A percentile compares a stretch with the other conserved stretches of the same genome.
Conservation (phyloP, 2,797 vertebrate species). For the Oophaga sylvatica region DNA sequence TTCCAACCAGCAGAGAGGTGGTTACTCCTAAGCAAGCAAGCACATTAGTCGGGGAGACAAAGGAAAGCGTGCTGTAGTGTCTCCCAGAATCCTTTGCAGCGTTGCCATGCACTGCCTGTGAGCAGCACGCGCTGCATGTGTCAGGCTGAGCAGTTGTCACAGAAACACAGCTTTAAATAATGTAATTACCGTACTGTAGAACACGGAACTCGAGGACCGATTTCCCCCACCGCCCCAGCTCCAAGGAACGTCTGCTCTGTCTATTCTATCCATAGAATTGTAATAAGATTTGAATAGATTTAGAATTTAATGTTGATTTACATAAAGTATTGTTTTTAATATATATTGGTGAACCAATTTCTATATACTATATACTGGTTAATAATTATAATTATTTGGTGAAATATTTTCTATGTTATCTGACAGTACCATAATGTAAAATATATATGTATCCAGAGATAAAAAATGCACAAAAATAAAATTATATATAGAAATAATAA, state of each 20-base stretch:
- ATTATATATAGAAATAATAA: no score
- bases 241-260: slow-evolving; percentile 17
- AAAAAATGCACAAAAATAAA: no score
- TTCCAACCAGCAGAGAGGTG: background rate
- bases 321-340: no score
- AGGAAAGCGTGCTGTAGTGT: slow-evolving; percentile 14
- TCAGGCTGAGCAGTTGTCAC: slow-evolving; percentile 61
- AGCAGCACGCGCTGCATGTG: slow-evolving; percentile 47
- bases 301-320: no score
- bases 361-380: no score
- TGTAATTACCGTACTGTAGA: slow-evolving; percentile 53
- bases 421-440: no score
- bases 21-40: slow-evolving; percentile 26
- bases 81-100: slow-evolving; percentile 52
- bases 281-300: no score
- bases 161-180: slow-evolving; percentile 60
- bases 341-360: no score
- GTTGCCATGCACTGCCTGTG: slow-evolving; percentile 54
- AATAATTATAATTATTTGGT: no score
- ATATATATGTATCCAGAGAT: no score
- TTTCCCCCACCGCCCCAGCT: slow-evolving; percentile 27
- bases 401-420: no score
- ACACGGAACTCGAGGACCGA: slow-evolving; percentile 22
- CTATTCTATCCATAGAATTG: no score
- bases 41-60: slow-evolving; percentile 21